Evolutionary conservation across 2,888 invertebrate genomes (phyloP).

Genomic region (Bombyx huttoni): DNA sequence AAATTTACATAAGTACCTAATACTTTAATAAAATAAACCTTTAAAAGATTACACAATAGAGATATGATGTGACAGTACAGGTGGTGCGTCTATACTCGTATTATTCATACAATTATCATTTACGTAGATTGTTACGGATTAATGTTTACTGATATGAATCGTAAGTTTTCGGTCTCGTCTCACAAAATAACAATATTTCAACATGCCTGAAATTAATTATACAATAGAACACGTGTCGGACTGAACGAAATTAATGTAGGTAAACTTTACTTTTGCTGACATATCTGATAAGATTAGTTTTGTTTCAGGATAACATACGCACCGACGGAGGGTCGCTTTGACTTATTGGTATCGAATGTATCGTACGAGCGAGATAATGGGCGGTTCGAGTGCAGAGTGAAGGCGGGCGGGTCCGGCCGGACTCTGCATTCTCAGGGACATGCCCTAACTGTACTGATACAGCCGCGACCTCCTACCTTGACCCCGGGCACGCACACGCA

Average conservation of each 20-base stretch:
- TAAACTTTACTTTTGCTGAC: not conserved
- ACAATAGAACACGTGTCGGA: not conserved
- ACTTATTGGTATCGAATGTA: constrained; percentile 89
- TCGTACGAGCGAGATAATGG: constrained; percentile 94
- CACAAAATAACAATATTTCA: too few relatives aligned
- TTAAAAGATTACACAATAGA: too few relatives aligned
- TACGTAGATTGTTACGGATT: too few relatives aligned
- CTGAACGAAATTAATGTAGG: not conserved
- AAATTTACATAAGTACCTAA: too few relatives aligned
- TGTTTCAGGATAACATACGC: constrained; percentile 80
- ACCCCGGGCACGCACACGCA: constrained; percentile 82
- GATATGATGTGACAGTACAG: too few relatives aligned
- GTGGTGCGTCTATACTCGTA: too few relatives aligned
- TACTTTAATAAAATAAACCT: too few relatives aligned
- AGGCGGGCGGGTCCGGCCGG: constrained; percentile 85
- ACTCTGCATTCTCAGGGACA: constrained; percentile 88
- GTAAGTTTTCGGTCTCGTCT: too few relatives aligned
- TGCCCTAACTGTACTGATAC: constrained; percentile 87
- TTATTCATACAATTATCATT: too few relatives aligned
- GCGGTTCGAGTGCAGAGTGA: constrained; percentile 90
- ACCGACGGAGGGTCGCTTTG: constrained; percentile 87
- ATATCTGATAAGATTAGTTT: constrained; percentile 4
- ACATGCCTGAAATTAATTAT: not conserved
- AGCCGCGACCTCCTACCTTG: constrained; percentile 85
- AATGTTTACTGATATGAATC: too few relatives aligned